These are phyloP conservation scores for Grapholita molesta DNA, from an alignment of 1,140 invertebrate species.

Conservation along the genomic window DNA sequence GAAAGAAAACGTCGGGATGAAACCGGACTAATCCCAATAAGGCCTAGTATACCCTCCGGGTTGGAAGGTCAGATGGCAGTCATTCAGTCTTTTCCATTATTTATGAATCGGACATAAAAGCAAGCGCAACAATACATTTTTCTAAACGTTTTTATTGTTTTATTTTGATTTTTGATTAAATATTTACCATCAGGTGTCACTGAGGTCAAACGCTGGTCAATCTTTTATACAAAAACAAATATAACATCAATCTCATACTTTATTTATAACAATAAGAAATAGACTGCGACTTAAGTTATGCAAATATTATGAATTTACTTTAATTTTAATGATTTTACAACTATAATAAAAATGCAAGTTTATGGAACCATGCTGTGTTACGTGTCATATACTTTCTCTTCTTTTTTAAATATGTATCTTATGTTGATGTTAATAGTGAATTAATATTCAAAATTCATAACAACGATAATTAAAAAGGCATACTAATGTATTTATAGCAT, in stretches of 20 bases:
- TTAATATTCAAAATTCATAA: slow-evolving; percentile 2
- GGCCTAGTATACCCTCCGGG: too few species aligned
- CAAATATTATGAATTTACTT: not conserved
- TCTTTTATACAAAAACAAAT: too few species aligned
- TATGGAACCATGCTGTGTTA: not conserved
- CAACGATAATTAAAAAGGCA: not conserved
- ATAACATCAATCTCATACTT: not conserved
- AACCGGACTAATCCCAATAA: too few species aligned
- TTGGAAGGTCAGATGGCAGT: too few species aligned
- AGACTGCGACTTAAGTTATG: not conserved
- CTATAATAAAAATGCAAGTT: not conserved
- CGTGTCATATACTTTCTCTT: not conserved
- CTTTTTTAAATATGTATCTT: not conserved
- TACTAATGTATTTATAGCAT: not conserved
- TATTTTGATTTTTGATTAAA: not conserved
- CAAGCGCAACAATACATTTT: too few species aligned
- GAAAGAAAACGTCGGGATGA: too few species aligned
- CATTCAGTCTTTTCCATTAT: too few species aligned
- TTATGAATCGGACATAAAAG: too few species aligned
- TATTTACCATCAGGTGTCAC: too few species aligned
- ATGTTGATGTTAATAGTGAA: not conserved
- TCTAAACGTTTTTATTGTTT: not conserved
- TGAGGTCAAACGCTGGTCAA: too few species aligned
- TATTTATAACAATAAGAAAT: not conserved
- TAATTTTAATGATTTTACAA: not conserved